phyloP scores from a whole-genome alignment of 2,888 invertebrate species.

The Adelognathus sp. region DNA sequence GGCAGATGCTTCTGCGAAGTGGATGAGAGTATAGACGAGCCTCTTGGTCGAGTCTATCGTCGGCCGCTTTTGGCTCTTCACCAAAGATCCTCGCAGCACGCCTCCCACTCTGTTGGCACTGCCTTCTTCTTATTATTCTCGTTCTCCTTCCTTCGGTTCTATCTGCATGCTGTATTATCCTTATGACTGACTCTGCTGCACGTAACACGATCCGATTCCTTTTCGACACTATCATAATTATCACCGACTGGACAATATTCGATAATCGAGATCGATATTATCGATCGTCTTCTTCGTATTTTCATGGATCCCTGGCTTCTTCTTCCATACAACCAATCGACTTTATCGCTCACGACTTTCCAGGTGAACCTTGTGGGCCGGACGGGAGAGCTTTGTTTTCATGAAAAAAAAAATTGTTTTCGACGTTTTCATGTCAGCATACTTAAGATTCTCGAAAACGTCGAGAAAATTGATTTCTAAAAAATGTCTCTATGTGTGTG shows the following conservation, averaged over 20 bases:
- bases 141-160: not conserved
- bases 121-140: not conserved
- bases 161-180: not conserved
- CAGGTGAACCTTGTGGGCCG: no score
- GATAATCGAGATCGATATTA: not conserved
- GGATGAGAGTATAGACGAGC: constrained; percentile 23
- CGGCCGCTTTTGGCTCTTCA: constrained; percentile 41
- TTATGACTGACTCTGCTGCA: not conserved
- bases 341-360: constrained; percentile 10
- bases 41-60: constrained; percentile 16
- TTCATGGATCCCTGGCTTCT: not conserved
- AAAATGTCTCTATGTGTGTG: no score
- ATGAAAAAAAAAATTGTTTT: no score
- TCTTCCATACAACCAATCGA: not conserved
- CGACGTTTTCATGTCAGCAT: no score
- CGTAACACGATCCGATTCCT: not conserved
- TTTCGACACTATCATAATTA: constrained; percentile 5
- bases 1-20: constrained; percentile 28
- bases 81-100: constrained; percentile 21
- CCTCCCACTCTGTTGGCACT: not conserved
- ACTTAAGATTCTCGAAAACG: no score
- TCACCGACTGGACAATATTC: not conserved
- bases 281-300: not conserved
- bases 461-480: no score
- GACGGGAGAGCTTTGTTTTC: no score